Evolutionary conservation across 2,888 invertebrate genomes (phyloP), one percentile per base, ranked within the genome.

Genomic region (Crocallis elinguaria): DNA sequence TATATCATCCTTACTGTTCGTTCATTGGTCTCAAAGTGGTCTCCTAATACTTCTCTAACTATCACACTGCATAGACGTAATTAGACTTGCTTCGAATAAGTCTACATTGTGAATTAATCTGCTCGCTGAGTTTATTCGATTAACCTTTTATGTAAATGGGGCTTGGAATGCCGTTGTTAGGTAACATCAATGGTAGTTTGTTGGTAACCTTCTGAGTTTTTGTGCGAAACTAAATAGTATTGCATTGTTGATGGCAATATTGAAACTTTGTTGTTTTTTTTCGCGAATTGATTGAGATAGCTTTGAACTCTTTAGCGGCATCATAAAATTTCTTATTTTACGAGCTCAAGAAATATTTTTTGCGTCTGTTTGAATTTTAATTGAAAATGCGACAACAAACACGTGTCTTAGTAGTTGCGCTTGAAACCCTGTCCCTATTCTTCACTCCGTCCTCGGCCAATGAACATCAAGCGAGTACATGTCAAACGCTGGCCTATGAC

Each of bases 81-180:
- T 56, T 60, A 49, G 52, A 51, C 59, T 67, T 62, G 55, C 62
- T 62, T 65, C 57, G 58, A 62, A 62, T 62, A 67, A 64, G 62
- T 60, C 58, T 60, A 60, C 50, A 49, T 17, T 38, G 60, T 66
- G 66, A 59, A 69, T 75, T 62, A 59, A 69, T 73, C 65, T 69
- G 62, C 66, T 69, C 62, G 58, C 57, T 49, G 37, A 56, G 55
- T 55, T 64, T 66, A 70, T 69, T 67, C 57, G 54, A 71, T 75
- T 72, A 74, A 71, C 66, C 67, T 69, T 75, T 64, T 71, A 68
- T 51, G 67, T 64, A 46, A 51, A 57, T 67, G 64, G 56, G 61
- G 66, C 74, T 73, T 64, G 48, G 56, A 60, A 65, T 60, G 64
- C 61, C 57, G 60, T 57, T 67, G 66, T 60, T 56, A 64, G 57